phyloP scores from a whole-genome alignment of 2,888 invertebrate species.

The Parnassius glacialis region DNA sequence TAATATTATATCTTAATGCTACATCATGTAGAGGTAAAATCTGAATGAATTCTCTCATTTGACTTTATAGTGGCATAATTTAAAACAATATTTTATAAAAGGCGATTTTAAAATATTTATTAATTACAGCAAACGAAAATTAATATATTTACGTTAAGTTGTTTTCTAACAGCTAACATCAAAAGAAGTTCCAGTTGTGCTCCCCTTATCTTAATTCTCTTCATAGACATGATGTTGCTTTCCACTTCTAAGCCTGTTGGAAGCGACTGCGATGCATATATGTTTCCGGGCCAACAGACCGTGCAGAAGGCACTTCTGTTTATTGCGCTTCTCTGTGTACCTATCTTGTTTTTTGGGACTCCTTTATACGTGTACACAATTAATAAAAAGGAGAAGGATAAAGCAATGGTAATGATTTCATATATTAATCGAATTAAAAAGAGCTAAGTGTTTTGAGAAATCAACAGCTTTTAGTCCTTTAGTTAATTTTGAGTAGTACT shows the following conservation, averaged over 20 bases:
- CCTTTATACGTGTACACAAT: constrained; percentile 77
- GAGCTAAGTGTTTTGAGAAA: too few relatives aligned
- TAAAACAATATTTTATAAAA: too few relatives aligned
- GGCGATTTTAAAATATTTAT: too few relatives aligned
- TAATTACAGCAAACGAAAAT: background rate
- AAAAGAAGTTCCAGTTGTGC: constrained; percentile 79
- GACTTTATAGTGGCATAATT: too few relatives aligned
- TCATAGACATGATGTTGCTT: constrained; percentile 88
- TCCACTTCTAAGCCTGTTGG: constrained; percentile 47
- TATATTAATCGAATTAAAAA: too few relatives aligned
- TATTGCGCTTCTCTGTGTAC: constrained; percentile 83
- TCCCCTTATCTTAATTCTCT: constrained; percentile 87
- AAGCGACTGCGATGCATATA: constrained; percentile 74
- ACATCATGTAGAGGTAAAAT: too few relatives aligned
- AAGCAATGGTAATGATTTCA: constrained; percentile 23
- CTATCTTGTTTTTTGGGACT: constrained; percentile 87
- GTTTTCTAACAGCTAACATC: constrained; percentile 36
- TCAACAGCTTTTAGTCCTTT: too few relatives aligned
- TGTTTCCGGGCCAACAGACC: constrained; percentile 74
- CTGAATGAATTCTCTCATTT: too few relatives aligned
- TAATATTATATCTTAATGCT: too few relatives aligned
- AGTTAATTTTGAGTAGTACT: too few relatives aligned
- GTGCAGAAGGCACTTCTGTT: constrained; percentile 83
- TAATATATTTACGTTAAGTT: background rate
- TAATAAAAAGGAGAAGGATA: constrained; percentile 39